Evolutionary conservation across 2,113 vertebrate genomes (phyloP).

Genomic region (Eurypyga helias): DNA sequence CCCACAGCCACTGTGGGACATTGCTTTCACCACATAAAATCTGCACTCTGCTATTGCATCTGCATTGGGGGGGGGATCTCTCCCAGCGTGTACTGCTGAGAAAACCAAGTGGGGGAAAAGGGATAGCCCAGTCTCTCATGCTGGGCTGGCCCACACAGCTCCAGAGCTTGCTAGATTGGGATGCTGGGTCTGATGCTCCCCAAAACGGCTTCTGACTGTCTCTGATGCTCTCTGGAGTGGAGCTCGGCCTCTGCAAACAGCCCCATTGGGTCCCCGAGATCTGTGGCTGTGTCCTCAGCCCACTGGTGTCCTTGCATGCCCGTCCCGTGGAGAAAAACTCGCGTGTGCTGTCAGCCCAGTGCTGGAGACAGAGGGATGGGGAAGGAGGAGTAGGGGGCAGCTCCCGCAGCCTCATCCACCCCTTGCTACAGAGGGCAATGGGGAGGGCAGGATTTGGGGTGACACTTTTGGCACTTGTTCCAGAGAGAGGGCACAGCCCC

Average conservation of each 20-base stretch:
- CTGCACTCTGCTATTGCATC: no score
- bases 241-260: not conserved
- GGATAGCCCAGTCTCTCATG: not conserved
- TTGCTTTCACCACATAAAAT: not conserved
- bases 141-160: not conserved
- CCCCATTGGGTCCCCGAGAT: not conserved
- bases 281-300: not conserved
- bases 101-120: not conserved
- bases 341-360: not conserved
- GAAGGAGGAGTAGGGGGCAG: not conserved
- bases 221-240: not conserved
- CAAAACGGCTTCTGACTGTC: not conserved
- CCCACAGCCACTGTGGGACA: rapidly evolving
- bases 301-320: not conserved
- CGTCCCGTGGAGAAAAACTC: not conserved
- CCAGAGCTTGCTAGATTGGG: rapidly evolving
- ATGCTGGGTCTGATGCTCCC: not conserved
- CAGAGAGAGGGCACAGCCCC: slow-evolving; percentile 19
- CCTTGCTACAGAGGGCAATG: not conserved
- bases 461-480: slow-evolving; percentile 56
- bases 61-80: no score
- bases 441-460: not conserved
- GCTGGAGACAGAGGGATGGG: not conserved
- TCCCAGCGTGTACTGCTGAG: not conserved
- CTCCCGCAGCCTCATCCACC: not conserved